Evolutionary conservation across 2,888 invertebrate species (phyloP), one percentile per base, ranked within the genome.

Genomic region (Sicus ferrugineus): DNA sequence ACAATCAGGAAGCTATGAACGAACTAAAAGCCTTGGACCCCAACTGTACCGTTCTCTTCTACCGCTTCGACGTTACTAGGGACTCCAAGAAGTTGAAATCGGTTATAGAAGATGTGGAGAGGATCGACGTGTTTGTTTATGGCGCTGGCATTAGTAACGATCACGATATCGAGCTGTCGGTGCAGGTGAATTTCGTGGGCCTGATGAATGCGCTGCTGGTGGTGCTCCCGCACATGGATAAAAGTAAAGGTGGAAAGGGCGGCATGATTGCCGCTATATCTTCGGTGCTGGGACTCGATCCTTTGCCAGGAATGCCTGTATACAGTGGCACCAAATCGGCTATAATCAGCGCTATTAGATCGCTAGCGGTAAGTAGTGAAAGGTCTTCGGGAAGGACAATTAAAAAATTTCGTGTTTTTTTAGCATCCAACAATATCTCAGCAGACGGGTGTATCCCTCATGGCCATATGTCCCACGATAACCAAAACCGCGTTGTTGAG

Each of bases 241-340:
- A 79, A 42, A 78, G 81, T 61, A 81, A 82, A 66, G 79, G 82
- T 0, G 86, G 86, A 4, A 79, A 78, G 16, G 86, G 86, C 1
- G 85, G 85, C 0, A 75, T 85, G 31, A 83, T 86, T 67, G 78
- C 84, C 14, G 85, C 85, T 75, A 77, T 86, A 3, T 78, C 84
- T 0, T 86, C 86, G 0, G 78, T 80, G 0, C 75, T 81, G 0
- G 85, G 82, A 0, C 38, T 86, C 38, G 75, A 77, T 34, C 81
- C 80, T 2, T 72, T 75, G 14, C 73, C 80, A 1, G 76, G 77
- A 0, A 73, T 83, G 34, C 82, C 84, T 28, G 79, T 85, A 1
- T 86, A 86, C 71, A 78, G 80, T 64, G 86, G 83, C 9, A 77
- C 83, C 0, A 85, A 86, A 38, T 79, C 80, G 26, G 86, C 85